Percentiles rank a stretch among this genome's conserved stretches.
phyloP scores from a whole-genome alignment of 2,888 invertebrate species.

The Perizoma flavofasciatum region DNA sequence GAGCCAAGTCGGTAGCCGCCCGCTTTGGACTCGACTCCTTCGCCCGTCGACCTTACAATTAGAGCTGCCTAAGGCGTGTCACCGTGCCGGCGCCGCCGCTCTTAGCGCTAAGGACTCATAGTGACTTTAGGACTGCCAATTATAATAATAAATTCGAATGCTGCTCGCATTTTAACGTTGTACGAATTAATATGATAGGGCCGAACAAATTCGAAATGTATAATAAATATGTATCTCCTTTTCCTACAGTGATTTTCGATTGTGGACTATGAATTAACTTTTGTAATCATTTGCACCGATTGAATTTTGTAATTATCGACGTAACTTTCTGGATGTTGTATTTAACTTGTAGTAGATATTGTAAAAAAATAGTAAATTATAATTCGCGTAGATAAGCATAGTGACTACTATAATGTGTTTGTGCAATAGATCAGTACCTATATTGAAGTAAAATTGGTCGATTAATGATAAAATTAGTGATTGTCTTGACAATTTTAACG shows the following conservation, averaged over 20 bases:
- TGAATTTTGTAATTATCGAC: slow-evolving; percentile 80
- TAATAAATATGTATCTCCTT: slow-evolving; percentile 61
- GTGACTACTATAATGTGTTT: slow-evolving; percentile 72
- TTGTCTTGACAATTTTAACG: slow-evolving; percentile 62
- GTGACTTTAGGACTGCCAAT: slow-evolving; percentile 76
- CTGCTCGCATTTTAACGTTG: slow-evolving; percentile 67
- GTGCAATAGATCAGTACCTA: slow-evolving; percentile 71
- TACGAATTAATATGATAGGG: slow-evolving; percentile 74
- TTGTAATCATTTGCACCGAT: slow-evolving; percentile 79
- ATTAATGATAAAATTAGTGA: slow-evolving; percentile 57
- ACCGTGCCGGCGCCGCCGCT: slow-evolving; percentile 28
- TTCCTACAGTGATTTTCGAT: slow-evolving; percentile 59
- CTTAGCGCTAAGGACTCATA: slow-evolving; percentile 52
- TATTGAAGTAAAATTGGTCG: slow-evolving; percentile 56
- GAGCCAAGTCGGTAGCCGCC: slow-evolving; percentile 1
- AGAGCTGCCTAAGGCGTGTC: slow-evolving; percentile 13
- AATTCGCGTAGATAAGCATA: slow-evolving; percentile 76
- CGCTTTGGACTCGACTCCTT: slow-evolving; percentile 14
- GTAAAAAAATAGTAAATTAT: slow-evolving; percentile 76
- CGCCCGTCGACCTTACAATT: slow-evolving; percentile 1
- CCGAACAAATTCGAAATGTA: slow-evolving; percentile 64
- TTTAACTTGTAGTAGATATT: slow-evolving; percentile 78
- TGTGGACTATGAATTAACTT: slow-evolving; percentile 61
- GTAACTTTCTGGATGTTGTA: slow-evolving; percentile 81
- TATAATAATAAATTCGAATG: slow-evolving; percentile 64